Conservation (phyloP, 2,113 vertebrate genomes). For the Nycticryphes semicollaris region DNA sequence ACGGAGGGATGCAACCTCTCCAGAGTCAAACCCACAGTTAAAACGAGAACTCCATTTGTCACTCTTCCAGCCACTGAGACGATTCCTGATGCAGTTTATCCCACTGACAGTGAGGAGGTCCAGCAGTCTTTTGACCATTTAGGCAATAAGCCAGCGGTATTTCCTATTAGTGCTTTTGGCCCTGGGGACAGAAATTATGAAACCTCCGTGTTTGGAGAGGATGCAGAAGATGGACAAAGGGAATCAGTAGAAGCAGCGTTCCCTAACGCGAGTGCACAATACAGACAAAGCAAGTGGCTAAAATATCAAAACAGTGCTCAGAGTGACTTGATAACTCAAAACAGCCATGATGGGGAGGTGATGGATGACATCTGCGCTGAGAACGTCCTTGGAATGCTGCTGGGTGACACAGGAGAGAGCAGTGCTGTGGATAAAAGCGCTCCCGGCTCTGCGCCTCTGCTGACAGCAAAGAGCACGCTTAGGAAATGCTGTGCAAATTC, state of each 20-base stretch:
- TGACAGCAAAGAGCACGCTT: slow-evolving; percentile 11
- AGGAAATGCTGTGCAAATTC: not conserved
- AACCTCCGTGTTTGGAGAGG: not conserved
- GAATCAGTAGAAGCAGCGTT: not conserved
- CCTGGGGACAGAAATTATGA: slow-evolving; percentile 44
- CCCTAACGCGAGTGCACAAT: not conserved
- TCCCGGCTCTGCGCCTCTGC: not conserved
- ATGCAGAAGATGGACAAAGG: not conserved
- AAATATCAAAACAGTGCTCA: slow-evolving; percentile 69
- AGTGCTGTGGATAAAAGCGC: not conserved
- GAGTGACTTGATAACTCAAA: not conserved
- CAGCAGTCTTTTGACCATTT: not conserved
- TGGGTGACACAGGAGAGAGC: not conserved
- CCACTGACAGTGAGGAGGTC: not conserved
- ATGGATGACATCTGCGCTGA: not conserved
- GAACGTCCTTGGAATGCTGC: not conserved
- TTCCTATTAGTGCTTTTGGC: not conserved
- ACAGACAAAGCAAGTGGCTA: slow-evolving; percentile 77
- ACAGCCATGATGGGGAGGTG: not conserved
- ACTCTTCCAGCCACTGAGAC: not conserved
- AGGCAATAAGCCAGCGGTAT: not conserved
- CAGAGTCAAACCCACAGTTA: not conserved
- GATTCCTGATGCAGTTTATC: not conserved
- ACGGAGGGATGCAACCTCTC: not conserved
- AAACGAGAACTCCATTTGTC: slow-evolving; percentile 11